Conservation (phyloP, 2,113 vertebrate genomes). For the Cyanoderma ruficeps region DNA sequence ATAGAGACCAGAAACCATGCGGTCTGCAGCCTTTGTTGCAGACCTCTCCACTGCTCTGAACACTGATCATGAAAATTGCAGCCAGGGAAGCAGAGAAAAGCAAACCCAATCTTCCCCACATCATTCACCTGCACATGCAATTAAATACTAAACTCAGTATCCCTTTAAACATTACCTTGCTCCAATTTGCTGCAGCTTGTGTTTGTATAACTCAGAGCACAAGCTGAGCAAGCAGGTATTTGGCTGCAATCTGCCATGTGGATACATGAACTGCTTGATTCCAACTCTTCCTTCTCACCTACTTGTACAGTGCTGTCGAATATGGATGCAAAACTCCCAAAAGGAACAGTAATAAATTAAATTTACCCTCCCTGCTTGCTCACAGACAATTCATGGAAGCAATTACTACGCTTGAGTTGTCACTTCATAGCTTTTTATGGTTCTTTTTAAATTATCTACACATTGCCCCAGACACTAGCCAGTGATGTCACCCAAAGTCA, state of each 20-base stretch:
- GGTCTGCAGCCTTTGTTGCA: background rate
- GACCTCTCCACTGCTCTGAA: background rate
- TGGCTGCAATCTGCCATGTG: background rate
- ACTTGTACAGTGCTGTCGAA: background rate
- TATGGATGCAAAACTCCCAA: background rate
- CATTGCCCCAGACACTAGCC: background rate
- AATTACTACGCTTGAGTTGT: background rate
- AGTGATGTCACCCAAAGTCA: background rate
- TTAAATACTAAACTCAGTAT: background rate
- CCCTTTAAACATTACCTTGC: background rate
- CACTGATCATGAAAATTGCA: rapidly evolving
- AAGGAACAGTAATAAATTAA: background rate
- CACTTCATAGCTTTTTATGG: background rate
- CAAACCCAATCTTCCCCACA: background rate
- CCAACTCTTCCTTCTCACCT: background rate
- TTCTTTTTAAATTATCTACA: background rate
- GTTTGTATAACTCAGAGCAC: background rate
- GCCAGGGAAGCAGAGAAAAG: background rate
- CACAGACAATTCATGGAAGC: background rate
- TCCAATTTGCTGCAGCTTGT: background rate
- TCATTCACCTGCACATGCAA: background rate
- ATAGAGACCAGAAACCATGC: background rate
- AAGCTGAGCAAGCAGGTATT: background rate
- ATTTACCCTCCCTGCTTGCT: background rate
- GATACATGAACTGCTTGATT: background rate